These are phyloP conservation scores for Drosophila ogumai DNA, from an alignment of 1,140 invertebrate species.

Conservation along the genomic window DNA sequence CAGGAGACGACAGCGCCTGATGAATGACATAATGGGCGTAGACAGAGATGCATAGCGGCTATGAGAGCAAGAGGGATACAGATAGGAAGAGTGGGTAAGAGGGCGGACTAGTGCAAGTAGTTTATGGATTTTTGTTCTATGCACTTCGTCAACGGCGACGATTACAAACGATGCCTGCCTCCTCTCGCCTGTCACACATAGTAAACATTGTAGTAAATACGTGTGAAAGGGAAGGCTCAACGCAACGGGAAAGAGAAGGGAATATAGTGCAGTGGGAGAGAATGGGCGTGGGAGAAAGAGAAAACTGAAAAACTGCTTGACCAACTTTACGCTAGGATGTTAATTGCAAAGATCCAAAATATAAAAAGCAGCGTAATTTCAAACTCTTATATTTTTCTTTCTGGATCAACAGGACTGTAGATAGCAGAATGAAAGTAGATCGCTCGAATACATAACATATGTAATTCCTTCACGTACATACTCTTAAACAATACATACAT, in stretches of 20 bases:
- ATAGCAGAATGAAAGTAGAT: slow-evolving; percentile 4
- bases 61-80: not conserved
- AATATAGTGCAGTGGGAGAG: not conserved
- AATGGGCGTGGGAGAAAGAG: not conserved
- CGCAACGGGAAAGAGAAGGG: slow-evolving; percentile 2
- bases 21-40: slow-evolving; percentile 79
- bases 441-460: not conserved
- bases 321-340: slow-evolving; percentile 29
- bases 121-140: slow-evolving; percentile 73
- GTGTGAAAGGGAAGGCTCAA: slow-evolving; percentile 39
- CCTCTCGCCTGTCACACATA: slow-evolving; percentile 63
- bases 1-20: slow-evolving; percentile 43
- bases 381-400: not conserved
- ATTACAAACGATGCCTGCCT: slow-evolving; percentile 17
- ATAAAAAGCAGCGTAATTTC: not conserved
- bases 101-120: slow-evolving; percentile 59
- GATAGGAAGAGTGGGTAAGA: not conserved
- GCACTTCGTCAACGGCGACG: slow-evolving; percentile 40
- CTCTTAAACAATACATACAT: not conserved
- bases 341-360: not conserved
- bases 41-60: slow-evolving; percentile 20
- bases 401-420: not conserved
- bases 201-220: slow-evolving; percentile 81
- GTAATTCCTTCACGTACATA: slow-evolving; percentile 5
- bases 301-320: slow-evolving; percentile 22